phyloP scores from a whole-genome alignment of 2,888 invertebrate genomes.

The Scrobipalpa atriplicella region DNA sequence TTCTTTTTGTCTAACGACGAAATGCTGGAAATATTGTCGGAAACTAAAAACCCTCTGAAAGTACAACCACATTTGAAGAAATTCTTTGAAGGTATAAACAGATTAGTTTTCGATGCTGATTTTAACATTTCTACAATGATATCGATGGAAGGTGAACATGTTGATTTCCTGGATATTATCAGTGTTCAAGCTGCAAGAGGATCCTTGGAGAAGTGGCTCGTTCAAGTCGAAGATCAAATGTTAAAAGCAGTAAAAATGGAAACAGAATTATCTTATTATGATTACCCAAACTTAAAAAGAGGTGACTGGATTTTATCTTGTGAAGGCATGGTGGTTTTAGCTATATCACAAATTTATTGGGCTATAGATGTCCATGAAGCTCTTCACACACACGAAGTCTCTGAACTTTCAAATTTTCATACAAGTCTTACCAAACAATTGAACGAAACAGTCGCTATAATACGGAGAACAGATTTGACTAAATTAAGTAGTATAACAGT shows the following conservation, averaged over 20 bases:
- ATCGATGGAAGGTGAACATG: conserved; percentile 89
- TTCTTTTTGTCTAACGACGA: conserved; percentile 96
- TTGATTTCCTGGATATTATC: conserved; percentile 83
- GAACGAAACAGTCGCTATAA: conserved; percentile 88
- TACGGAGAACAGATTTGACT: conserved; percentile 86
- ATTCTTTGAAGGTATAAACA: conserved; percentile 93
- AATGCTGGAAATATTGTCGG: conserved; percentile 94
- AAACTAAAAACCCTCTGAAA: conserved; percentile 92
- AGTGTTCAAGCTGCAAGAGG: conserved; percentile 89
- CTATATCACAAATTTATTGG: conserved; percentile 92
- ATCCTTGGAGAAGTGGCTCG: conserved; percentile 93
- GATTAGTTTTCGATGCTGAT: conserved; percentile 87
- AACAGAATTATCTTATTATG: conserved; percentile 85
- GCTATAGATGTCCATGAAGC: conserved; percentile 89
- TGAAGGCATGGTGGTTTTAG: conserved; percentile 93
- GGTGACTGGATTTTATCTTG: conserved; percentile 88
- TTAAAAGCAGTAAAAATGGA: conserved; percentile 87
- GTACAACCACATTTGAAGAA: conserved; percentile 94
- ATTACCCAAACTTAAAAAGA: conserved; percentile 82
- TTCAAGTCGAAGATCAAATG: conserved; percentile 93
- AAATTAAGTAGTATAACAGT: conserved; percentile 89
- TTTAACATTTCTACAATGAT: conserved; percentile 90
- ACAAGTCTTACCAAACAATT: conserved; percentile 84
- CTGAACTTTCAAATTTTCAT: conserved; percentile 82
- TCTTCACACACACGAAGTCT: conserved; percentile 81